Evolutionary conservation across 1,140 invertebrate genomes (phyloP), one percentile per base, ranked within the genome.

Genomic region (Nebria ingens): DNA sequence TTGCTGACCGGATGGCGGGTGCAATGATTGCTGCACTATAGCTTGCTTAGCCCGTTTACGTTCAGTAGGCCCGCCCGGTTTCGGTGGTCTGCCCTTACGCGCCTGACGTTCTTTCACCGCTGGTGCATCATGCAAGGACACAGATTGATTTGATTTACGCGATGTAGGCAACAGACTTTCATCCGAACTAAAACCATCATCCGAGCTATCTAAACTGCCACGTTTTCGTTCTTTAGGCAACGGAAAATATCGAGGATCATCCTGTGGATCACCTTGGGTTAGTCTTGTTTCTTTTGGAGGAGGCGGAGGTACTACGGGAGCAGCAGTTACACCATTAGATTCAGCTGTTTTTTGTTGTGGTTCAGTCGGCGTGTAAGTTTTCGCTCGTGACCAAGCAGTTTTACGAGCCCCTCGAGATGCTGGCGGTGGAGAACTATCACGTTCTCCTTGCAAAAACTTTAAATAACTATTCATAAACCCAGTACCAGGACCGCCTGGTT

Each of bases 391-490:
- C 82, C 82, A 85, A 0, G 79, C 76, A 17, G 80, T 76, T 64
- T 84, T 84, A 55, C 81, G 76, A 3, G 51, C 79, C 57, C 81
- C 79, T 62, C 82, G 73, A 59, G 76, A 74, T 49, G 76, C 73
- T 12, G 85, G 82, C 23, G 85, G 84, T n/a, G 85, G 84, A 61
- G 86, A 87, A 25, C 82, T 80, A 54, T 89, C 86, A 21, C 83
- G 77, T 64, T 89, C 86, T 51, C 87, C 87, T 75, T 89, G 85
- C 61, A 90, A 72, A 71, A 89, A 90, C 66, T 88, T 89, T 38
- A 89, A 73, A 73, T 88, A 90, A 70, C 86, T 89, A 61, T 82
- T 85, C 85, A 89, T 89, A 68, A 89, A 89, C 56, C 86, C 84
- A 21, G 82, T 79, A 61, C 84, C 83, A 61, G 78, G 81, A 68